Evolutionary conservation across 2,888 invertebrate genomes (phyloP), one percentile per base, ranked within the genome.

Genomic region (Strigamia maritima): DNA sequence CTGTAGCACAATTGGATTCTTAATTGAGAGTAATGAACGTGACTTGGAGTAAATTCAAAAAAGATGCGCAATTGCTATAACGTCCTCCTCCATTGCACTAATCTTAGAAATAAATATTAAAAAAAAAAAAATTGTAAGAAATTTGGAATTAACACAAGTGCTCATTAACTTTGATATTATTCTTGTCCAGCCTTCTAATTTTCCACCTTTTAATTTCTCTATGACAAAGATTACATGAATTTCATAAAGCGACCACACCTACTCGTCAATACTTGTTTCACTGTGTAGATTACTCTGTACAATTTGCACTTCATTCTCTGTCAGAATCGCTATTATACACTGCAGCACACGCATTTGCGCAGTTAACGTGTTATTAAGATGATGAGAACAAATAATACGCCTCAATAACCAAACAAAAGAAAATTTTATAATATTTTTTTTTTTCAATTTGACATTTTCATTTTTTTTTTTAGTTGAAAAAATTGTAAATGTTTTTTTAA

Each of bases 21-120:
- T 70, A 70, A 70, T 70, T 70, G 70, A 70, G 28, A 70, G 70
- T 70, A 70, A 70, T 70, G 70, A 70, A 70, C 70, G 70, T 70
- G 70, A 70, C 70, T 70, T 70, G 70, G 28, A 70, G 28, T 28
- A 70, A 70, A 70, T 70, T 26, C 26, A 70, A 70, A 70, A 70
- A 28, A 70, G 70, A 70, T 70, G 70, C 24, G 70, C 26, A 70
- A 70, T 28, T 65, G 65, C 26, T 14, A 26, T 65, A 65, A 26
- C 16, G 65, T 65, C 10, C 26, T 14, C 65, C 4, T 6, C 8
- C 16, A 7, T 65, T 26, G 6, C 26, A 7, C 14, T 14, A 28
- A 49, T 44, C 8, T 16, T 2, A 49, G 2, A n/a, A n/a, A 14
- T 49, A 6, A 19, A 49, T 19, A 16, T 22, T 6, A 54, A 54